A percentile compares a stretch with the other conserved stretches of the same genome.
phyloP scores from a whole-genome alignment of 2,113 vertebrate species.

The Rhinoptilus africanus region DNA sequence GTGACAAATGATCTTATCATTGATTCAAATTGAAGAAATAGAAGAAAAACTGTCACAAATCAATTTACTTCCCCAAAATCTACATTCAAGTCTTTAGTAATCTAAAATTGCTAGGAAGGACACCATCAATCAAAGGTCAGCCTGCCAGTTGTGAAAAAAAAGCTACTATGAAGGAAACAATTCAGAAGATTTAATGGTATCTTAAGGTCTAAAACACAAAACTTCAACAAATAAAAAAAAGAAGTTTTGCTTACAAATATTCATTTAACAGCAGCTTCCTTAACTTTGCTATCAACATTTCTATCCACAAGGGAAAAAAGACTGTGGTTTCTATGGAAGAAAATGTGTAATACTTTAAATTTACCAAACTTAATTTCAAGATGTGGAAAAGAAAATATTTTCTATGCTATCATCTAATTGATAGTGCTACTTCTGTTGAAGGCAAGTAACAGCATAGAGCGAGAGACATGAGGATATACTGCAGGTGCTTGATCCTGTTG shows the following conservation, averaged over 20 bases:
- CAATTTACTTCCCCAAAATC: neutral
- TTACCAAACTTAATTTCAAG: neutral
- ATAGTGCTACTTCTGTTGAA: neutral
- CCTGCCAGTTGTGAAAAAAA: neutral
- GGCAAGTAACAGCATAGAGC: neutral
- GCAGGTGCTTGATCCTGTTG: neutral
- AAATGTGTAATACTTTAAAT: neutral
- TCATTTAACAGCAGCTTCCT: neutral
- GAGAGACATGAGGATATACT: fast-evolving
- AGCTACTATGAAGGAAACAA: neutral
- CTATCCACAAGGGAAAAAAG: neutral
- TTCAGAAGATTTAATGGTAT: neutral
- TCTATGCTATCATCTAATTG: neutral
- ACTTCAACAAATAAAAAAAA: neutral
- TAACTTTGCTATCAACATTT: neutral
- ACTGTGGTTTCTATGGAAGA: neutral
- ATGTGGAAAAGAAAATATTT: neutral
- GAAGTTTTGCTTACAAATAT: neutral
- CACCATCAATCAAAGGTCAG: neutral
- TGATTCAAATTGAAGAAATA: neutral
- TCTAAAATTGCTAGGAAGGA: neutral
- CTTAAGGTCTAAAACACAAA: neutral
- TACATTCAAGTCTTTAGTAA: neutral
- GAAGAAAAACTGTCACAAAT: neutral
- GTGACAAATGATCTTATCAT: neutral